Evolutionary conservation across 64 coral and sea anemone genomes (phyloP), one percentile per base, ranked within the genome.

Genomic region (Montipora efflorescens): DNA sequence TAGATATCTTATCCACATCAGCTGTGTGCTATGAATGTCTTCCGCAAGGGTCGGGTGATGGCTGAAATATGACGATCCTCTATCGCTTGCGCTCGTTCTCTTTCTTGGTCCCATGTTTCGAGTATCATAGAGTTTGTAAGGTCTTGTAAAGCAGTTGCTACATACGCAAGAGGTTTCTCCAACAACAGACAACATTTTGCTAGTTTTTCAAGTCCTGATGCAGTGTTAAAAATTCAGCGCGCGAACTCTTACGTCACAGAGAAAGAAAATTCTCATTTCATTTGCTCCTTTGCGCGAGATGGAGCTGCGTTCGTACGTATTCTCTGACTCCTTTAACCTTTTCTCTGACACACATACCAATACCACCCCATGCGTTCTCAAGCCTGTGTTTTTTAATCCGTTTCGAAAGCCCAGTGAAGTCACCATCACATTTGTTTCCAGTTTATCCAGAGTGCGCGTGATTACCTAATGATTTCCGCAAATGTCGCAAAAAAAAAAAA

Each of bases 131-230:
- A 85, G 44, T 22, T 71, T 45, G 2, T 85, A 70, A 19, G 18
- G 47, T 20, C 82, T 69, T 66, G 19, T 19, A n/a, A 85, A 85
- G 66, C 82, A 85, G 19, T 22, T 85, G 62, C 82, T 85, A 67
- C 82, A 85, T 11, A 85, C 47, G 66, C 82, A 85, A 19, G 2
- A 6, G 36, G 36, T 36, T 43, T 83, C 67, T 50, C 82, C 8
- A 21, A 59, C 0, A 12, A 19, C 44, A 21, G 46, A 44, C 45
- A 67, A 85, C 82, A 85, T 85, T 67, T 85, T 69, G 46, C 1
- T 12, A 7, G 47, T 20, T 44, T n/a, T 8, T 70, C 28, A 67
- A 13, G 13, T 49, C 5, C 14, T 48, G 4, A 16, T 19, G 0
- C 28, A 14, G 5, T 3, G 5, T 44, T 25, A 46, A 50, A 3